Percentiles rank a stretch among this genome's conserved stretches.
Evolutionary conservation across 2,113 vertebrate species (phyloP).

Genomic region (Prionailurus bengalensis): DNA sequence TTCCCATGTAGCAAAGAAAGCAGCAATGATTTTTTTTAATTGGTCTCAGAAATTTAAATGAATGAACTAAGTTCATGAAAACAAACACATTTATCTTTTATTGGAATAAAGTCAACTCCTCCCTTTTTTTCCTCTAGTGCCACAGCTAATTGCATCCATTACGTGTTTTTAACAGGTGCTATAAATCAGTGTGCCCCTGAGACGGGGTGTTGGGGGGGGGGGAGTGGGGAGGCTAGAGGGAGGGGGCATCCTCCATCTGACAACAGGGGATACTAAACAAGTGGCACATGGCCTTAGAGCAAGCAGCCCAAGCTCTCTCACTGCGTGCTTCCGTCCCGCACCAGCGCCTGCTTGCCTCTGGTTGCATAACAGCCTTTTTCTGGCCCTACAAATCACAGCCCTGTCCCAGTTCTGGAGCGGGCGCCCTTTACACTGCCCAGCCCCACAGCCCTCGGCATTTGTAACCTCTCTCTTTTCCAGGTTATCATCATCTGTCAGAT

Average conservation of each 20-base stretch:
- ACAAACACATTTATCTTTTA: conserved; percentile 54
- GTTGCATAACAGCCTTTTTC: conserved; percentile 57
- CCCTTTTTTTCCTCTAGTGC: conserved; percentile 4
- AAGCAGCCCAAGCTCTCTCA: neutral
- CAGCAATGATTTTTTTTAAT: neutral
- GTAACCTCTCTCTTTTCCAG: conserved; percentile 74
- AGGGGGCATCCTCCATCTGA: neutral
- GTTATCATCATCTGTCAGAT: conserved; percentile 84
- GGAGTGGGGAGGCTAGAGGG: neutral
- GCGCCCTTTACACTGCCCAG: conserved; percentile 61
- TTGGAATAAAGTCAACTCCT: conserved; percentile 49
- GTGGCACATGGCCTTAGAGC: neutral
- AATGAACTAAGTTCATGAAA: conserved; percentile 20
- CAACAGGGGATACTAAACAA: neutral
- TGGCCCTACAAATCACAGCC: conserved; percentile 71
- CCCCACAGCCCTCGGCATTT: conserved; percentile 32
- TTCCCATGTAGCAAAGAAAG: neutral
- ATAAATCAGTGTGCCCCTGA: neutral
- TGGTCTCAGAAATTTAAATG: neutral
- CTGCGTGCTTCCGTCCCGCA: neutral
- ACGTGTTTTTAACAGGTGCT: conserved; percentile 59
- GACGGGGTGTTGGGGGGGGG: neutral
- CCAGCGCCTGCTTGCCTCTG: neutral
- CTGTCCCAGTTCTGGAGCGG: conserved; percentile 52
- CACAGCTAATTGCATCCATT: conserved; percentile 46